Conservation (phyloP, 2,797 vertebrate genomes). For the Eutrigla gurnardus region DNA sequence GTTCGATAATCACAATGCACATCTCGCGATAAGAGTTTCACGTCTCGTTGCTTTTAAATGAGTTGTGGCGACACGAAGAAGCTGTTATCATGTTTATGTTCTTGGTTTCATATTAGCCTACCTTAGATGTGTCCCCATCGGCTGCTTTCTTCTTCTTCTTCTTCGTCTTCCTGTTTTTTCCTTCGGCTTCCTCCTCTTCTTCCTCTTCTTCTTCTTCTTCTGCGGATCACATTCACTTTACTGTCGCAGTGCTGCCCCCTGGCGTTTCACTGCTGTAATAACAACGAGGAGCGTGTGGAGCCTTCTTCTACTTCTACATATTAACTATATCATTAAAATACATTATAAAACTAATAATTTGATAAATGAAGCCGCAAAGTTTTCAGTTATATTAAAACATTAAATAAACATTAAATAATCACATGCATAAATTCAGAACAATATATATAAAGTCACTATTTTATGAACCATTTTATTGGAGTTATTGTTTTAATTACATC, state of each 20-base stretch:
- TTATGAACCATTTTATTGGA: neutral
- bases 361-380: neutral
- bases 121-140: conserved; percentile 36
- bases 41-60: neutral
- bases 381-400: neutral
- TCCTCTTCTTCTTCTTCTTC: conserved; percentile 20
- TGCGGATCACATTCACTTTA: neutral
- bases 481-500: neutral
- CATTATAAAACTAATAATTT: neutral
- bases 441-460: neutral
- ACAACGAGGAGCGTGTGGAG: neutral
- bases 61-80: rapidly evolving
- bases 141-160: conserved; percentile 11
- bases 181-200: conserved; percentile 15
- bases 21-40: neutral
- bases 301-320: neutral
- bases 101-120: conserved; percentile 8
- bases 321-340: neutral
- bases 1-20: neutral
- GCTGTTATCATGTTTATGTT: neutral
- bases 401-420: neutral
- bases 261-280: neutral
- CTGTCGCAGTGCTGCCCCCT: conserved; percentile 6
- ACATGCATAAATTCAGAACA: neutral
- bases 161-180: conserved; percentile 35